These are phyloP conservation scores for Manis crassicaudata DNA, from an alignment of 2,797 vertebrate genomes.

Conservation along the genomic window DNA sequence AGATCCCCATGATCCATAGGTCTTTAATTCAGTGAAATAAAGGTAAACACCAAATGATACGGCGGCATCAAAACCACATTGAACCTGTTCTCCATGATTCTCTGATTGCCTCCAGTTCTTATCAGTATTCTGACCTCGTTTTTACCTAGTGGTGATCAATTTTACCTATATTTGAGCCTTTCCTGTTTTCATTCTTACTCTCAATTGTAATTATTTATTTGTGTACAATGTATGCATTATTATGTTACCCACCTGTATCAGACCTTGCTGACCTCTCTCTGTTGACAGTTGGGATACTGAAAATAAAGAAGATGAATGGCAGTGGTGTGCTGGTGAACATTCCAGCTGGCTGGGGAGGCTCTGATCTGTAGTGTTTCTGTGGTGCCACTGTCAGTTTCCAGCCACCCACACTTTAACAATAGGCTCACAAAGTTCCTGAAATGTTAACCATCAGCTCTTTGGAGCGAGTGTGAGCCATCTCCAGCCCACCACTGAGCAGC, in stretches of 20 bases:
- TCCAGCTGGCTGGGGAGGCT: background rate
- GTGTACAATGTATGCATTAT: background rate
- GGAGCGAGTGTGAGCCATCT: accelerated
- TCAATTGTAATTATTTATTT: background rate
- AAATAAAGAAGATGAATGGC: background rate
- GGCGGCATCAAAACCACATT: background rate
- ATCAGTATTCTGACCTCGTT: background rate
- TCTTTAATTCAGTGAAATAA: background rate
- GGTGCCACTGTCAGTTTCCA: background rate
- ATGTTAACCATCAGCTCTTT: background rate
- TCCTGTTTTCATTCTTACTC: background rate
- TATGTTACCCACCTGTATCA: background rate
- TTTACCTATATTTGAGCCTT: background rate
- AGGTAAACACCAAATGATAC: background rate
- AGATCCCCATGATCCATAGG: background rate
- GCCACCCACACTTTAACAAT: background rate
- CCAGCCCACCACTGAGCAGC: accelerated
- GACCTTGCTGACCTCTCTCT: background rate
- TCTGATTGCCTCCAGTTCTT: background rate
- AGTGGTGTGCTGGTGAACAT: too few species aligned
- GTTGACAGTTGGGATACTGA: background rate
- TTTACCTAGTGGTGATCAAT: background rate
- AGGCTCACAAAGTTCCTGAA: background rate
- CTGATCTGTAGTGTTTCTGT: background rate
- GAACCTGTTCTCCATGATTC: background rate